phyloP scores from a whole-genome alignment of 2,113 vertebrate genomes.

The Psittacula cyanocephala region DNA sequence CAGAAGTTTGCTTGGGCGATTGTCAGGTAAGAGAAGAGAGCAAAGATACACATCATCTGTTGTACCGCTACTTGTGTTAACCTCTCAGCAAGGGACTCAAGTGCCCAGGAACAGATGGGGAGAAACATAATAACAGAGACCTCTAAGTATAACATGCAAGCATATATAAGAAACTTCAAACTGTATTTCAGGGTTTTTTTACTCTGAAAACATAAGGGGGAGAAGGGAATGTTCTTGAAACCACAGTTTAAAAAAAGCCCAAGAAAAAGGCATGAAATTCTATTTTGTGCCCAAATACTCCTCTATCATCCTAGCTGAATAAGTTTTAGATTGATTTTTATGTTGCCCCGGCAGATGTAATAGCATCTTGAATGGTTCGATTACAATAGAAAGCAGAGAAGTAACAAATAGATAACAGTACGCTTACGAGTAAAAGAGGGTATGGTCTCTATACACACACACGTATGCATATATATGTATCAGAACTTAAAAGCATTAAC shows the following conservation, averaged over 20 bases:
- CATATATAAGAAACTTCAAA: not conserved
- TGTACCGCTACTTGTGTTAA: not conserved
- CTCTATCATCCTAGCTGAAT: not conserved
- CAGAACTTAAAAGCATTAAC: not conserved
- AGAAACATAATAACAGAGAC: not conserved
- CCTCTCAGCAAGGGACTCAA: not conserved
- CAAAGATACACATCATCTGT: not conserved
- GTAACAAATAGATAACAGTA: not conserved
- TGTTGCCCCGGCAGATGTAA: not conserved
- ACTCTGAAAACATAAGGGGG: not conserved
- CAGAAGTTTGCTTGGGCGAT: not conserved
- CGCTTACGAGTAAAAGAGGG: not conserved
- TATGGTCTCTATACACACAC: not conserved
- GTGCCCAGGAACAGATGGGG: not conserved
- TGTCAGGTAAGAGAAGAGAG: not conserved
- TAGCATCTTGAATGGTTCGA: not conserved
- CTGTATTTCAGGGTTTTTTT: not conserved
- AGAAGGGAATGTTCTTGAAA: not conserved
- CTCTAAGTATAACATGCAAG: not conserved
- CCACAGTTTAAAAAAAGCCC: not conserved
- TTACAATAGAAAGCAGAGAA: not conserved
- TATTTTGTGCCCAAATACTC: not conserved
- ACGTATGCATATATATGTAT: accelerated
- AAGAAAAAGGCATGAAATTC: not conserved
- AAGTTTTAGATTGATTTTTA: slow-evolving; percentile 35